A percentile compares a stretch with the other conserved stretches of the same genome.
Evolutionary conservation across 2,113 vertebrate genomes (phyloP).

Genomic region (Alces alces): DNA sequence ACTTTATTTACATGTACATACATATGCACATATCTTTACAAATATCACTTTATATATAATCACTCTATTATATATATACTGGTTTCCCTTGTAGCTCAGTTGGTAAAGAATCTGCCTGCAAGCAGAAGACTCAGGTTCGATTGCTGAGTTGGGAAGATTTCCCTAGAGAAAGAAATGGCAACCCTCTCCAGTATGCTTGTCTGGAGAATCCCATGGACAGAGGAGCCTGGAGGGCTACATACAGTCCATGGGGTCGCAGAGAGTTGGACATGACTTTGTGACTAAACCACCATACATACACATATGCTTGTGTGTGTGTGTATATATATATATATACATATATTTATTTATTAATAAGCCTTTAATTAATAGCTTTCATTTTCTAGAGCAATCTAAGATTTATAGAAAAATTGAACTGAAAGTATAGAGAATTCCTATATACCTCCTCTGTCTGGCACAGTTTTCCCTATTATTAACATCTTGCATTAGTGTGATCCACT

Average conservation of each 20-base stretch:
- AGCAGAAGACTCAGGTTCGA: not conserved
- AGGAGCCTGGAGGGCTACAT: not conserved
- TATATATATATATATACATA: not conserved
- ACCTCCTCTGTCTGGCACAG: not conserved
- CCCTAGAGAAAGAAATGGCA: not conserved
- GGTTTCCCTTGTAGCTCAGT: not conserved
- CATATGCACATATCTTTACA: not conserved
- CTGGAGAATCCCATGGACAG: not conserved
- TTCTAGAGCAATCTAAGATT: not conserved
- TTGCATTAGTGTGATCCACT: not conserved
- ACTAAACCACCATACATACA: not conserved
- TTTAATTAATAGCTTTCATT: not conserved
- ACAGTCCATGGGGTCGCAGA: not conserved
- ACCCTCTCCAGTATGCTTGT: not conserved
- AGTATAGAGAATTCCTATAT: not conserved
- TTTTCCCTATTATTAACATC: not conserved
- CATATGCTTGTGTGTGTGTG: not conserved
- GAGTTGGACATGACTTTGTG: rapidly evolving
- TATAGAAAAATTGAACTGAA: not conserved
- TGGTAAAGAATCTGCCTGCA: not conserved
- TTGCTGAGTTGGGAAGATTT: not conserved
- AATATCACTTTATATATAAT: not conserved
- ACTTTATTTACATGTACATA: not conserved
- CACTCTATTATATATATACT: not conserved
- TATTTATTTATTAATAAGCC: not conserved